These are phyloP conservation scores for Batillaria attramentaria DNA, from an alignment of 1,140 invertebrate genomes.

Conservation along the genomic window DNA sequence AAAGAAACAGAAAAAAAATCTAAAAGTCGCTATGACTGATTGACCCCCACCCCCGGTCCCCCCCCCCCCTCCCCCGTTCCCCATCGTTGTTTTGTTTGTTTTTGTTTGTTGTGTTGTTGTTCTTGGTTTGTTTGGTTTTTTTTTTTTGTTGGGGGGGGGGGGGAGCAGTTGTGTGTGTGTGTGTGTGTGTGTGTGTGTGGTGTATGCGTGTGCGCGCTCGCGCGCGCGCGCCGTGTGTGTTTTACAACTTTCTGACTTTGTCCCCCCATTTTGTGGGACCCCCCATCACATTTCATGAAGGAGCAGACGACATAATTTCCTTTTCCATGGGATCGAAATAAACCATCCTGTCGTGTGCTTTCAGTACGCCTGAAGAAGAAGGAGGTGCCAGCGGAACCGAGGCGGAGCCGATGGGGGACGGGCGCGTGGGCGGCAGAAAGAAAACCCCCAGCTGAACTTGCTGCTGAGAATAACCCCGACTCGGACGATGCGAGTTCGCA, in stretches of 20 bases:
- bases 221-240: neutral
- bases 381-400: slow-evolving; percentile 80
- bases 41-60: too few species aligned
- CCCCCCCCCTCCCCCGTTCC: too few species aligned
- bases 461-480: slow-evolving; percentile 92
- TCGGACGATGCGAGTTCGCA: slow-evolving; percentile 91
- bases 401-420: slow-evolving; percentile 73
- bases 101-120: too few species aligned
- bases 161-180: neutral
- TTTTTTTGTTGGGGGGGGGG: too few species aligned
- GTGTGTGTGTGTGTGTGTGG: slow-evolving; percentile 8
- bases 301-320: too few species aligned
- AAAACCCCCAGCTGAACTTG: slow-evolving; percentile 97
- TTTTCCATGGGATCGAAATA: too few species aligned
- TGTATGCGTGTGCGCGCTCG: neutral
- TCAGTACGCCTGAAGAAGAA: slow-evolving; percentile 98
- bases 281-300: too few species aligned
- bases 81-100: too few species aligned
- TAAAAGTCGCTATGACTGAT: too few species aligned
- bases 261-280: too few species aligned
- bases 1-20: too few species aligned
- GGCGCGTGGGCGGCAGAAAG: slow-evolving; percentile 85
- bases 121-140: too few species aligned
- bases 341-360: neutral
- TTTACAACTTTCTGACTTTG: neutral